phyloP scores from a whole-genome alignment of 2,113 vertebrate species.

The Formicarius rufipectus region DNA sequence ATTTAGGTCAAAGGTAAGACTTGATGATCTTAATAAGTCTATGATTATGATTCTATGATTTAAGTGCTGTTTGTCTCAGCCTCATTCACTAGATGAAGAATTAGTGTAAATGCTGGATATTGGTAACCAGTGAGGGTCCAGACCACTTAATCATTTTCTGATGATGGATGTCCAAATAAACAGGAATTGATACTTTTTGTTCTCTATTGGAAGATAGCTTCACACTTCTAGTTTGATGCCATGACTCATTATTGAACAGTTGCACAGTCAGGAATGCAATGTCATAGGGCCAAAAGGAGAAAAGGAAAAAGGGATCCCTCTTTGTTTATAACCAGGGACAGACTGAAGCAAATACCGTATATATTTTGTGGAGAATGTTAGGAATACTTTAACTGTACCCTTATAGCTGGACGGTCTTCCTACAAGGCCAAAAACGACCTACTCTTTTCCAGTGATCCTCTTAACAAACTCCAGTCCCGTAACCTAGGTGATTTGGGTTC shows the following conservation, averaged over 20 bases:
- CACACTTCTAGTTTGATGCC: neutral
- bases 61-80: neutral
- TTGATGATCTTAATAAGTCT: neutral
- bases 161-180: neutral
- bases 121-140: neutral
- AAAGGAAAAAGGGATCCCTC: neutral
- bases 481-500: neutral
- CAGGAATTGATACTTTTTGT: neutral
- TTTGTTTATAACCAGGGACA: neutral
- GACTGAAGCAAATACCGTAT: neutral
- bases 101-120: neutral
- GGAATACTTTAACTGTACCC: neutral
- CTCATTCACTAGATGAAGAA: neutral
- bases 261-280: neutral
- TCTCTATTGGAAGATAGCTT: neutral
- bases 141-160: neutral
- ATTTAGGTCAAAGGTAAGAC: neutral
- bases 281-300: neutral
- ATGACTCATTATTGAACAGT: neutral
- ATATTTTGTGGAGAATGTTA: neutral
- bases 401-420: neutral
- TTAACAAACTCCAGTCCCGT: neutral
- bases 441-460: neutral
- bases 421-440: neutral
- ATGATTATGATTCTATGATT: neutral